Base-by-base conservation (phyloP, 2,113 vertebrate genomes). In the Pluvianellus socialis region DNA sequence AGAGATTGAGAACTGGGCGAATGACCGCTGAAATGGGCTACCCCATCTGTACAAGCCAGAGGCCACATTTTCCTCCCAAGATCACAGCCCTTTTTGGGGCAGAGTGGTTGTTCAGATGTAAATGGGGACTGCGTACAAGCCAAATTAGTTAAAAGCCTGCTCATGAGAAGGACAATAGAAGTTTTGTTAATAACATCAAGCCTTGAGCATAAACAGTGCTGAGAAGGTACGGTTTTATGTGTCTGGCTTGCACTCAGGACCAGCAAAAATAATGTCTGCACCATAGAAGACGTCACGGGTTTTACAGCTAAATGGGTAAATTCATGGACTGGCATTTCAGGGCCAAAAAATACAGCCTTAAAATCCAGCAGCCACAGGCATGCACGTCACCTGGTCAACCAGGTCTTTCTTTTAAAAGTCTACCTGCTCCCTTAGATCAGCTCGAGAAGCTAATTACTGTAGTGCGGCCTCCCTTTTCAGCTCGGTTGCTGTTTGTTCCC, bases 401-500 rank as follows among this genome's bases (percentile, higher is more conserved):
- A 62, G 14, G 26, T 42, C 59, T 81, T 89, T 79, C 70, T 75
- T 14, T 56, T 79, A 59, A 35, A 89, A 87, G 24, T 26, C 61
- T 65, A n/a, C 19, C 56, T 79, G 33, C 56, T 61, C 59, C 16
- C 26, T 56, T 67, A 81, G 86, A 75, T n/a, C 42, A 93, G 35
- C 38, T 85, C 2, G 3, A 82, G 68, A 84, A 72, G 33, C 14
- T 63, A 14, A 30, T 52, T 81, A 49, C 35, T 82, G 11, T 22
- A 71, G 44, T 8, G 18, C 79, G 49, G 45, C 49, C 53, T 94
- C 65, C 49, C 56, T 76, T 75, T 87, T 55, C 65, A 44, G 52
- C 28, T 91, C 73, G 53, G 66, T 23, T 89, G 91, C 72, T 90
- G 84, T 82, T 94, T 94, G 92, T 95, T 96, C 96, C 73, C 47